These are phyloP conservation scores for Tinea trinotella DNA, from an alignment of 2,888 invertebrate genomes.

Conservation along the genomic window DNA sequence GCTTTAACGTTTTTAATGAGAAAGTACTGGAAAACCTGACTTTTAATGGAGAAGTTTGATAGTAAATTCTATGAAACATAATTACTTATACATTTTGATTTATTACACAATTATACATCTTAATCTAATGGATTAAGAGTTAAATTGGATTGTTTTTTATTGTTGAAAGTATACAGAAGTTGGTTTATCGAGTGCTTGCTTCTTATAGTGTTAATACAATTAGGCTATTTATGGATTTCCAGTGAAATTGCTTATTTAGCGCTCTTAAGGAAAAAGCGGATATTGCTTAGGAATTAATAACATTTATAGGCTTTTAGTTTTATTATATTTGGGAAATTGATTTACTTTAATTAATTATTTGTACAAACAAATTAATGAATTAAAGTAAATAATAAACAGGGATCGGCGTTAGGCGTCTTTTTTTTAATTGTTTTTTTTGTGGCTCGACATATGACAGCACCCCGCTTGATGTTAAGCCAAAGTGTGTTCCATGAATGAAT, in stretches of 20 bases:
- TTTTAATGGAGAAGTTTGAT: conserved; percentile 1
- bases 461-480: too few species aligned
- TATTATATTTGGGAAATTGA: neutral
- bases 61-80: conserved; percentile 4
- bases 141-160: neutral
- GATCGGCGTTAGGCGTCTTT: too few species aligned
- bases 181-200: neutral
- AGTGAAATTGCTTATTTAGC: conserved; percentile 1
- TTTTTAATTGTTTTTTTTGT: too few species aligned
- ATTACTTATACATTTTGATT: too few species aligned
- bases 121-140: neutral
- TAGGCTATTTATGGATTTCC: neutral
- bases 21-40: neutral
- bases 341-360: neutral
- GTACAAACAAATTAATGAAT: too few species aligned
- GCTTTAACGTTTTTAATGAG: conserved; percentile 6
- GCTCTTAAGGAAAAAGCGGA: neutral
- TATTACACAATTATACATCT: too few species aligned
- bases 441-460: too few species aligned
- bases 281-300: neutral
- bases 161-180: neutral
- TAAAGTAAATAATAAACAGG: too few species aligned
- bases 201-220: neutral
- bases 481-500: too few species aligned
- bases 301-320: neutral